phyloP scores from a whole-genome alignment of 2,797 vertebrate genomes.

The Enteromius treurensis region DNA sequence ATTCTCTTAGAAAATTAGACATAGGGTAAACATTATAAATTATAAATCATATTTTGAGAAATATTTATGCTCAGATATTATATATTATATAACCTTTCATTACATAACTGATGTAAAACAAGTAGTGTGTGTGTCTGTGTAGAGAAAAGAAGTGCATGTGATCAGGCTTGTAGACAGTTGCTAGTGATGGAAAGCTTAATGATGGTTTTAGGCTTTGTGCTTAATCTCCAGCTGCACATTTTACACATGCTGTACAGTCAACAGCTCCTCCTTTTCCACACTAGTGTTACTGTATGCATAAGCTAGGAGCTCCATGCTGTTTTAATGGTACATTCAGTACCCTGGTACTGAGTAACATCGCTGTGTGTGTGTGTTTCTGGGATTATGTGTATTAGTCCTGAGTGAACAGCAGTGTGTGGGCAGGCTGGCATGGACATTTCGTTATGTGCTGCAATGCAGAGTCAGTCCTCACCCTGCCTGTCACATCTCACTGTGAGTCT shows the following conservation, averaged over 20 bases:
- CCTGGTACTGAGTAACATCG: slow-evolving; percentile 43
- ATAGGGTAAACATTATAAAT: background rate
- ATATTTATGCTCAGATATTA: background rate
- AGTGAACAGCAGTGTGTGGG: slow-evolving; percentile 58
- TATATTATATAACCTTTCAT: slow-evolving; percentile 1
- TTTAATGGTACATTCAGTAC: slow-evolving; percentile 56
- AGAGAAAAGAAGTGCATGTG: background rate
- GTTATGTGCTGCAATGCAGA: slow-evolving; percentile 73
- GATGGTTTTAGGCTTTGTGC: slow-evolving; percentile 15
- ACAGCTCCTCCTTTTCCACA: slow-evolving; percentile 3
- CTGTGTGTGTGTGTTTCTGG: slow-evolving; percentile 13
- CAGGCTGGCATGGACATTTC: slow-evolving; percentile 48
- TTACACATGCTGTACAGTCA: slow-evolving; percentile 15
- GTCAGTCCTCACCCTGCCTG: slow-evolving; percentile 59
- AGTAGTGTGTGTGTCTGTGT: background rate
- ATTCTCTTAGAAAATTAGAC: background rate
- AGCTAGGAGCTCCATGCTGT: slow-evolving; percentile 41
- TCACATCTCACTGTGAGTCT: slow-evolving; percentile 55
- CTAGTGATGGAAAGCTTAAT: slow-evolving; percentile 18
- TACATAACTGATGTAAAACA: slow-evolving; percentile 35
- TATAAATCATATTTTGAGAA: slow-evolving; percentile 9
- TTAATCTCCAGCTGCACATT: slow-evolving; percentile 17
- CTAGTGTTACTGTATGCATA: slow-evolving; percentile 25
- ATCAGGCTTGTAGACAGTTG: slow-evolving; percentile 18
- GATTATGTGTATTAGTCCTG: slow-evolving; percentile 24